Evolutionary conservation across 2,888 invertebrate species (phyloP).

Genomic region (Mimas tiliae): DNA sequence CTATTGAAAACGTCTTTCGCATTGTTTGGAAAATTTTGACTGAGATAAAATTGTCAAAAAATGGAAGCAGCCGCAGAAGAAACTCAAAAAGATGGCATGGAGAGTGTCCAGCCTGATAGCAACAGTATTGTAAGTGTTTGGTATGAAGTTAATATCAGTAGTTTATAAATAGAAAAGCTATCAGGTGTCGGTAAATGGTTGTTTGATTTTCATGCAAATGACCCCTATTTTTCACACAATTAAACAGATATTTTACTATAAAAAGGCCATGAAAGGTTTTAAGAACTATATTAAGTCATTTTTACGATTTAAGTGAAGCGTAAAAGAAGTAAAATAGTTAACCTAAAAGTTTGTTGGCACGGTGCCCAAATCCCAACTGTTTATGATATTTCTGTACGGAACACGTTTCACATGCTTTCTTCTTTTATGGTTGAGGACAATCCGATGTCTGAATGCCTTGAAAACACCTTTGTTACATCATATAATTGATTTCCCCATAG

Average conservation of each 20-base stretch:
- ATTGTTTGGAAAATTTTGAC: slow-evolving; percentile 52
- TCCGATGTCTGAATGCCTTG: slow-evolving; percentile 42
- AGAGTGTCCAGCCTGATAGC: slow-evolving; percentile 52
- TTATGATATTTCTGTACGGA: slow-evolving; percentile 79
- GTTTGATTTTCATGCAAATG: slow-evolving; percentile 37
- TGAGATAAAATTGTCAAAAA: slow-evolving; percentile 45
- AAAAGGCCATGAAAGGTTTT: not conserved
- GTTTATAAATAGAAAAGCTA: slow-evolving; percentile 76
- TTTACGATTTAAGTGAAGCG: slow-evolving; percentile 29
- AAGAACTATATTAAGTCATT: slow-evolving; percentile 17
- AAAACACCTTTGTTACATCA: slow-evolving; percentile 34
- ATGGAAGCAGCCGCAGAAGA: slow-evolving; percentile 72
- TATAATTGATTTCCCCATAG: slow-evolving; percentile 28
- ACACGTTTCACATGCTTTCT: slow-evolving; percentile 70
- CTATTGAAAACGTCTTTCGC: slow-evolving; percentile 29
- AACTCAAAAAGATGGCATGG: slow-evolving; percentile 57
- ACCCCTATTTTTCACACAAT: not conserved
- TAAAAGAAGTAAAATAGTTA: slow-evolving; percentile 54
- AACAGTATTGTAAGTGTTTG: slow-evolving; percentile 57
- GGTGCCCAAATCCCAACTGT: slow-evolving; percentile 68
- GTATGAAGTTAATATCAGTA: slow-evolving; percentile 40
- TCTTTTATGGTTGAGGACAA: slow-evolving; percentile 70
- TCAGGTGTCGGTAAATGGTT: slow-evolving; percentile 64
- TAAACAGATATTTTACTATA: not conserved
- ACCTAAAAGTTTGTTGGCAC: slow-evolving; percentile 70